Base-by-base conservation (phyloP, 2,113 vertebrate species). In the Chrysochloris asiatica region DNA sequence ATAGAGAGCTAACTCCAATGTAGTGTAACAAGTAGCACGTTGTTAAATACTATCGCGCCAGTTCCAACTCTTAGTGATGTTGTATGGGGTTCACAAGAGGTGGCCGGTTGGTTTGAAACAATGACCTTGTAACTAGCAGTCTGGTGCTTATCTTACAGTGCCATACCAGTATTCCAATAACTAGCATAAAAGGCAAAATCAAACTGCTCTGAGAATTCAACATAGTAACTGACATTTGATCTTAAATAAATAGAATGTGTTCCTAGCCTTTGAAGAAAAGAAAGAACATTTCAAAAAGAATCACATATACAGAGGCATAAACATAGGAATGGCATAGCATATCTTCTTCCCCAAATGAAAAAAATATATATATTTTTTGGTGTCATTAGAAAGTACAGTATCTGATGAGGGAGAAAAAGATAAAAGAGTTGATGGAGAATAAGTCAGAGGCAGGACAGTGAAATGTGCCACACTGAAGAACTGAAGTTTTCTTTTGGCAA, bases 241-340 rank as follows among this genome's bases (percentile, higher is more conserved):
- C 75, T 80, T 54, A 54, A 56, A 8, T 16, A 36, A 26, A 63
- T 12, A 47, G n/a, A 22, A 13, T 56, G 30, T 19, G 28, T 33
- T 54, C 41, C 36, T 30, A 41, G 30, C 22, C 24, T 65, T 41
- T 48, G 52, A 43, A 41, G 10, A 30, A 61, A 69, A 45, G 36
- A 30, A n/a, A 11, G n/a, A 36, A 10, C 10, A 22, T 63, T 76
- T 88, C 33, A 13, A 7, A 69, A n/a, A 47, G 43, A 71, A 28
- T 4, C 1, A 0, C 2, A 1, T 7, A 0, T 30, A 3, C 26
- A 36, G 28, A 47, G 77, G 21, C 19, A 17, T 1, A n/a, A 26
- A 67, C 45, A 5, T 11, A 0, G 24, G 41, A 30, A 33, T n/a
- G 24, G 6, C 19, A 43, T 5, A 22, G 6, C 13, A 13, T 13